A percentile compares a stretch with the other conserved stretches of the same genome.
phyloP scores from a whole-genome alignment of 1,140 invertebrate genomes.

The Caenorhabditis inopinata region DNA sequence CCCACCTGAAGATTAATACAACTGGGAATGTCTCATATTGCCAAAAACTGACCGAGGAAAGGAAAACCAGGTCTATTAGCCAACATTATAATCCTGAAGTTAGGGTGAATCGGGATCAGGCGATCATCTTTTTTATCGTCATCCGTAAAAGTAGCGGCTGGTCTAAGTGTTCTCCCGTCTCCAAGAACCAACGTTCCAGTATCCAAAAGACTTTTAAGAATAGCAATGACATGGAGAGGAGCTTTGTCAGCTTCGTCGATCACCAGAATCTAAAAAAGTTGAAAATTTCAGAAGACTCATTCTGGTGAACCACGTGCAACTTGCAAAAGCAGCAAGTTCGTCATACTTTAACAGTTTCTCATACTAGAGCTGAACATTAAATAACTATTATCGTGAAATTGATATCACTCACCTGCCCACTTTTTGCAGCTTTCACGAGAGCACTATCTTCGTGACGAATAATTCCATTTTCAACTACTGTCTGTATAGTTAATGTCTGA shows the following conservation, averaged over 20 bases:
- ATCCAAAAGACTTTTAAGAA: constrained; percentile 89
- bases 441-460: constrained; percentile 91
- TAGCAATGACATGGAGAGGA: constrained; percentile 85
- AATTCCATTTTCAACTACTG: constrained; percentile 82
- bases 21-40: no score
- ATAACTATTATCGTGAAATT: no score
- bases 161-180: constrained; percentile 29
- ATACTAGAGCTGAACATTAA: no score
- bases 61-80: constrained; percentile 96
- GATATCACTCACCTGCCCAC: constrained; percentile 63
- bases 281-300: no score
- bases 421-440: constrained; percentile 72
- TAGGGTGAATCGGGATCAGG: constrained; percentile 73
- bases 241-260: constrained; percentile 96
- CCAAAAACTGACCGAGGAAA: constrained; percentile 83
- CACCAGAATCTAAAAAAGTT: constrained; percentile 76
- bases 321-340: no score
- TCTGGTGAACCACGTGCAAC: no score
- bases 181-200: constrained; percentile 71
- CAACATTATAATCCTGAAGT: constrained; percentile 86
- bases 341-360: no score
- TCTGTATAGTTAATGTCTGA: constrained; percentile 87
- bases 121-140: neutral
- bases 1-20: no score
- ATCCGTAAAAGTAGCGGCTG: neutral